Conservation (phyloP, 2,113 vertebrate genomes). For the Buteo buteo region DNA sequence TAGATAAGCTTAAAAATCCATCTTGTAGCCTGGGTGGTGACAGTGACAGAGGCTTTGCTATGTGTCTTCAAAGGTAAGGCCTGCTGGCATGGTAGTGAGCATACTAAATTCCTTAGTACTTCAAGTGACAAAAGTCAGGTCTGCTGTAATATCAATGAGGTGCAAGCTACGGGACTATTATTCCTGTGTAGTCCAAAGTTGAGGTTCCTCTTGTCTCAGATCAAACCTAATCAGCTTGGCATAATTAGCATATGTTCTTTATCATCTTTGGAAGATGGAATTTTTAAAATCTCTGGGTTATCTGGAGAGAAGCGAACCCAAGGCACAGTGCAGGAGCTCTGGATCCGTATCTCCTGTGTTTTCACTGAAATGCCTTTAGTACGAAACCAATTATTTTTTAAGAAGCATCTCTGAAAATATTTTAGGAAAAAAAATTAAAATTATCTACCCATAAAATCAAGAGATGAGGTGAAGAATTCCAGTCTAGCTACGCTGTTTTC, state of each 20-base stretch:
- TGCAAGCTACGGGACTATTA: neutral
- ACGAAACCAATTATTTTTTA: neutral
- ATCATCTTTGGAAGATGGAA: neutral
- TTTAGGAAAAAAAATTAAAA: neutral
- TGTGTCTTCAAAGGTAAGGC: too few species aligned
- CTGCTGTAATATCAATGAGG: neutral
- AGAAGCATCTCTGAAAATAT: neutral
- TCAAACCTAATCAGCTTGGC: neutral
- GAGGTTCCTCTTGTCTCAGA: neutral
- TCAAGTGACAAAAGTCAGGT: too few species aligned
- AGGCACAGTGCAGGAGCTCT: neutral
- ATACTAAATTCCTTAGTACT: accelerated
- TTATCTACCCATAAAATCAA: neutral
- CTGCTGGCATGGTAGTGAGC: too few species aligned
- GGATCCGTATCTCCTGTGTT: neutral
- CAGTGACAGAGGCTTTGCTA: neutral
- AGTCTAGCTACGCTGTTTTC: neutral
- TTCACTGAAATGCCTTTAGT: neutral
- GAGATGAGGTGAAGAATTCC: neutral
- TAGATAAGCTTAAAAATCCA: neutral
- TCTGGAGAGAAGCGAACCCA: neutral
- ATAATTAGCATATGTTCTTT: neutral
- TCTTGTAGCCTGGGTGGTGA: neutral
- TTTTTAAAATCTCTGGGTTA: neutral
- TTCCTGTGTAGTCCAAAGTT: neutral